phyloP scores from a whole-genome alignment of 2,113 vertebrate genomes.

The Antechinus flavipes region DNA sequence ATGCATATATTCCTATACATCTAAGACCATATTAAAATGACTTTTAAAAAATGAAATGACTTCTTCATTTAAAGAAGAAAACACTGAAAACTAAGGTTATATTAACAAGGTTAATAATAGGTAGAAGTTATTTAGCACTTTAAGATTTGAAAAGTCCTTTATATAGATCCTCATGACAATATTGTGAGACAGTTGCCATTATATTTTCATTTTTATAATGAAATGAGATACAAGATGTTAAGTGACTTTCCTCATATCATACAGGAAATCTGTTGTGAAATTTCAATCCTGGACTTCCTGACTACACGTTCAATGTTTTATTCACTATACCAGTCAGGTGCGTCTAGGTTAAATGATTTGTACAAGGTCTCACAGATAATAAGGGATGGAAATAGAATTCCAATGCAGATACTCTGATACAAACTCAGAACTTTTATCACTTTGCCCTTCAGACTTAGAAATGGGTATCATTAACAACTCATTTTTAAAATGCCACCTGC shows the following conservation, averaged over 20 bases:
- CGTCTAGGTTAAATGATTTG: not conserved
- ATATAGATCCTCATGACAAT: not conserved
- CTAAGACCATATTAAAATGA: too few relatives aligned
- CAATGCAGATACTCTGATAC: not conserved
- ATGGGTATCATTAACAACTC: not conserved
- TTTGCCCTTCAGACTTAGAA: not conserved
- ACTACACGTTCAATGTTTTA: not conserved
- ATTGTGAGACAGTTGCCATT: not conserved
- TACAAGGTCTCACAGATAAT: not conserved
- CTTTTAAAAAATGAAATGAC: too few relatives aligned
- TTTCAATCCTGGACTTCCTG: not conserved
- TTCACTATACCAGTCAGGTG: not conserved
- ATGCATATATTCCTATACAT: too few relatives aligned
- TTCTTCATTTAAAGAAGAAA: not conserved
- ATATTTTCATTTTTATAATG: not conserved
- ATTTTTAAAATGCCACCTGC: not conserved
- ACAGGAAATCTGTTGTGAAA: not conserved
- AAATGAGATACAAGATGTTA: not conserved
- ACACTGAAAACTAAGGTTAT: not conserved
- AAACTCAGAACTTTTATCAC: not conserved
- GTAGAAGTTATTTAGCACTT: not conserved
- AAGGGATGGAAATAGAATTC: not conserved
- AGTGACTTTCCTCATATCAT: not conserved
- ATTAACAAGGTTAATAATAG: not conserved
- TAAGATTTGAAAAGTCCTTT: not conserved